Evolutionary conservation across 2,797 vertebrate genomes (phyloP), one percentile per base, ranked within the genome.

Genomic region (Tadarida brasiliensis): DNA sequence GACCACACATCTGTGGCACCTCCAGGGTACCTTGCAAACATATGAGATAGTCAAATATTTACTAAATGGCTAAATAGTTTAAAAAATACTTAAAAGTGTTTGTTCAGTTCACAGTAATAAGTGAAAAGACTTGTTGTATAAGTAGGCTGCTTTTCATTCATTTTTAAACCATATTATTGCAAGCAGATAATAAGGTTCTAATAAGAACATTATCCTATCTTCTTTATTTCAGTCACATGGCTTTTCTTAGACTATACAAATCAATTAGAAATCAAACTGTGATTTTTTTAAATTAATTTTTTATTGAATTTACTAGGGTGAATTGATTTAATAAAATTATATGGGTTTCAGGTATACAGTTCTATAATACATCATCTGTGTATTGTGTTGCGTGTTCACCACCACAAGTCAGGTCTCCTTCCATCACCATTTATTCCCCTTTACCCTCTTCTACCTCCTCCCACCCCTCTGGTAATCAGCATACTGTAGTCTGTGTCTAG

Each of bases 1-100:
- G 47, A 82, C 1, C 15, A 22, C n/a, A 5, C 39, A 9, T 51
- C 47, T 56, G 2, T n/a, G 2, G 28, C 83, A 44, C 57, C 16
- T 70, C 3, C 51, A 47, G 35, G 22, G 22, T n/a, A 28, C 12
- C 12, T 49, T 59, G 9, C 17, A 15, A 57, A 89, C 70, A 35
- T 44, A 74, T 11, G 6, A 86, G 19, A 44, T 19, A 84, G 44
- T 93, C 54, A 51, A 94, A 83, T 86, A 74, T 71, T 86, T 92
- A 33, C 12, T n/a, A 87, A 84, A 26, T 85, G 16, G 22, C 59
- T 65, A 54, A 26, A 51, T 22, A 65, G 24, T 24, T 68, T 84
- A 70, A 4, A 35, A 96, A 80, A 70, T 80, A 70, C 22, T 71
- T 56, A 67, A 59, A 59, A 67, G 2, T 2, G 26, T 73, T 65